Evolutionary conservation across 2,113 vertebrate genomes (phyloP).

Genomic region (Plestiodon gilberti): DNA sequence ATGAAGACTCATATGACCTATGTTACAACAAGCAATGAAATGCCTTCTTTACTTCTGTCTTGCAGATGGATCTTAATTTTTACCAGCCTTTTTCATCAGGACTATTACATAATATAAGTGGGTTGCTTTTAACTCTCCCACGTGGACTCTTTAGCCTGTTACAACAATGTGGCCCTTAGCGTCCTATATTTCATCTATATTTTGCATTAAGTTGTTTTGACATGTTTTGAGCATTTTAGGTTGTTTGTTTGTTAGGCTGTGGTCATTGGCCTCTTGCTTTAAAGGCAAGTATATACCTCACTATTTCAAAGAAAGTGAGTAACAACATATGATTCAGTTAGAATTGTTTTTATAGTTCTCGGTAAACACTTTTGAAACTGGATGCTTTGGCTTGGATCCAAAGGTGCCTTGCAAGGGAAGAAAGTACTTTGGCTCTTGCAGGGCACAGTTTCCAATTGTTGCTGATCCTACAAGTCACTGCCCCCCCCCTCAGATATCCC

Average conservation of each 20-base stretch:
- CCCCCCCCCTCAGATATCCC: no score
- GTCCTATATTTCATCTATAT: not conserved
- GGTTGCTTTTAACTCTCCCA: not conserved
- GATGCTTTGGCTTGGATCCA: not conserved
- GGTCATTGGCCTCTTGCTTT: not conserved
- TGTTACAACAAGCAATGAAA: not conserved
- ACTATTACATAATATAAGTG: not conserved
- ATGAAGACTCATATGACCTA: not conserved
- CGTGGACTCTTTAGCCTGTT: not conserved
- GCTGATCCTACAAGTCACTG: no score
- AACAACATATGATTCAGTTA: not conserved
- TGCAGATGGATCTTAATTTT: not conserved
- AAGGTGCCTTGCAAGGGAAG: no score
- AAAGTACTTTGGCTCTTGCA: no score
- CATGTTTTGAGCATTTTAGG: not conserved
- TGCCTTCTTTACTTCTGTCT: no score
- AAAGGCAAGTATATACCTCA: not conserved
- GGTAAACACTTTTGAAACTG: not conserved
- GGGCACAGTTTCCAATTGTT: no score
- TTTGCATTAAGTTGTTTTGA: not conserved
- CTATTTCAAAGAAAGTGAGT: not conserved
- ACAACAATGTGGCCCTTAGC: not conserved
- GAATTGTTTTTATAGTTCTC: not conserved
- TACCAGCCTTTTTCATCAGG: not conserved
- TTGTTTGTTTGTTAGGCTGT: not conserved